Evolutionary conservation across 2,113 vertebrate genomes (phyloP).

Genomic region (Phrynosoma platyrhinos): DNA sequence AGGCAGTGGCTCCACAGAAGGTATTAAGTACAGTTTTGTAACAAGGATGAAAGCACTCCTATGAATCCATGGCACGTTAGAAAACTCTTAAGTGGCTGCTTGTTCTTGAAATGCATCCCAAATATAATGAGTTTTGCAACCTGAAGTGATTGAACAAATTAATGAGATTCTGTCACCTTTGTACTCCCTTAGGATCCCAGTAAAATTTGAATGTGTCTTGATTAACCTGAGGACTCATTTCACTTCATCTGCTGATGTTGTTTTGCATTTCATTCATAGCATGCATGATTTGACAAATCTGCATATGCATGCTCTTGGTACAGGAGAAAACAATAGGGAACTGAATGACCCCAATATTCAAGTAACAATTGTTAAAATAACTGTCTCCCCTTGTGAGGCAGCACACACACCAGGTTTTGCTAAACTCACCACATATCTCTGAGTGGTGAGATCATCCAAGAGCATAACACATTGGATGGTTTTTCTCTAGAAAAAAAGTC

Average conservation of each 20-base stretch:
- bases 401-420: background rate
- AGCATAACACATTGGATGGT: background rate
- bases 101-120: slow-evolving; percentile 14
- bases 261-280: background rate
- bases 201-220: background rate
- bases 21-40: background rate
- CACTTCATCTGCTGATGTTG: background rate
- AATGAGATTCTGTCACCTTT: slow-evolving; percentile 11
- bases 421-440: background rate
- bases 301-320: background rate
- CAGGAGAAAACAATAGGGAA: background rate
- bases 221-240: background rate
- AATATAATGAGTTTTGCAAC: slow-evolving; percentile 26
- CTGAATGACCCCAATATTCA: background rate
- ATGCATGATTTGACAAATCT: background rate
- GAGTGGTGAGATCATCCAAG: background rate
- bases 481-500: background rate
- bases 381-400: background rate
- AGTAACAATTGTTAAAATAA: background rate
- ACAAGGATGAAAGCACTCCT: background rate
- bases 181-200: background rate
- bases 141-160: slow-evolving; percentile 30
- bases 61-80: background rate
- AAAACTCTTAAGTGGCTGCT: slow-evolving; percentile 17
- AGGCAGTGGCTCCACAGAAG: background rate